Evolutionary conservation across 92 coral and sea anemone genomes (phyloP).

Genomic region (Epizoanthus scotinus): DNA sequence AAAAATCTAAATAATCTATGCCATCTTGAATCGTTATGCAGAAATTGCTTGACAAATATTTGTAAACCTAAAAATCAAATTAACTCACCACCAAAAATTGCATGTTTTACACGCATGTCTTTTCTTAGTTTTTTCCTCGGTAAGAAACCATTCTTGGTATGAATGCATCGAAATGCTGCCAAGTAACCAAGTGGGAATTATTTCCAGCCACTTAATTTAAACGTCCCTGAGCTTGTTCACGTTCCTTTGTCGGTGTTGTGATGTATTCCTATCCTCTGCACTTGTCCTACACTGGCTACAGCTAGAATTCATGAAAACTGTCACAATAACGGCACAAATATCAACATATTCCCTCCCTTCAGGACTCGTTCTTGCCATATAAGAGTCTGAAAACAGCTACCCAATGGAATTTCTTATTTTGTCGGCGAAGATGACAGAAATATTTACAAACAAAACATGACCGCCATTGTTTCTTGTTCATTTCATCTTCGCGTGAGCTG

Average conservation of each 20-base stretch:
- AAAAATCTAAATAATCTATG: not conserved
- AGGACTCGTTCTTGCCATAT: no score
- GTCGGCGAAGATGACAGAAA: not conserved
- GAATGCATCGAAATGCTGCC: not conserved
- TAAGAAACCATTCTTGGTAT: slow-evolving; percentile 9
- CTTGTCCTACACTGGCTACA: not conserved
- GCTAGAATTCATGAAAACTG: no score
- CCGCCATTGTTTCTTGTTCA: not conserved
- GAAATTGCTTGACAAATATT: not conserved
- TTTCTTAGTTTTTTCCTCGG: not conserved
- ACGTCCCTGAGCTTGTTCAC: not conserved
- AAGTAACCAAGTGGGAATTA: not conserved
- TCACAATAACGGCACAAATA: no score
- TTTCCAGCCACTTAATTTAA: not conserved
- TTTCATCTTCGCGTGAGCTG: not conserved
- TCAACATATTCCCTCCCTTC: no score
- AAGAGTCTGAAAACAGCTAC: not conserved
- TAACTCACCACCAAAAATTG: slow-evolving; percentile 31
- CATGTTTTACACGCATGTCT: slow-evolving; percentile 43
- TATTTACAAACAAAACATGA: not conserved
- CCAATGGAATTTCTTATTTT: not conserved
- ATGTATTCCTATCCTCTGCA: not conserved
- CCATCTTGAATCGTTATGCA: not conserved
- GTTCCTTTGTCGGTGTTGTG: not conserved
- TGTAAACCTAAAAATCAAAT: not conserved